Percentiles rank a stretch among this genome's conserved stretches.
These are phyloP conservation scores for Drosophila kanekoi DNA, from an alignment of 2,888 invertebrate genomes.

Conservation along the genomic window DNA sequence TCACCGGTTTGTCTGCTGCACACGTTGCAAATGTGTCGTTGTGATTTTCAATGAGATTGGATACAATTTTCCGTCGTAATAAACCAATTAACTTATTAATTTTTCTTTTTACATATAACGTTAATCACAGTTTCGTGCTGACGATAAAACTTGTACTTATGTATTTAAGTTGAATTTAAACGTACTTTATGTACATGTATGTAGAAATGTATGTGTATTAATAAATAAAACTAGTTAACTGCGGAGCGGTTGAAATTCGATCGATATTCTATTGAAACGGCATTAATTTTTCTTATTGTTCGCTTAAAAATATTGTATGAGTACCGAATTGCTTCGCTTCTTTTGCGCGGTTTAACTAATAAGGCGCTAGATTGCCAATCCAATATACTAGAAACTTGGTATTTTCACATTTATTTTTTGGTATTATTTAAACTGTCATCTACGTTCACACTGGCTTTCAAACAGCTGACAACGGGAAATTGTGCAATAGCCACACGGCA, in stretches of 20 bases:
- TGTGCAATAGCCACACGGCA: slow-evolving; percentile 52
- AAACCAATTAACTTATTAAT: slow-evolving; percentile 77
- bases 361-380: slow-evolving; percentile 1
- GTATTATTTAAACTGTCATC: neutral
- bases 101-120: slow-evolving; percentile 34
- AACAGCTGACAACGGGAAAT: slow-evolving; percentile 46
- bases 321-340: neutral
- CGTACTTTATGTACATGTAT: slow-evolving; percentile 20
- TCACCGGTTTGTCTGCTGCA: slow-evolving; percentile 45
- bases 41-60: slow-evolving; percentile 78
- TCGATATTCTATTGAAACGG: slow-evolving; percentile 6
- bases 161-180: slow-evolving; percentile 45
- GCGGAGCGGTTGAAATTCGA: slow-evolving; percentile 32
- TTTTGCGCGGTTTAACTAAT: neutral
- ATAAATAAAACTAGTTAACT: slow-evolving; percentile 46
- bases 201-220: slow-evolving; percentile 30
- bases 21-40: slow-evolving; percentile 51
- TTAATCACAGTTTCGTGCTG: slow-evolving; percentile 61
- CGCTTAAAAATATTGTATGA: neutral
- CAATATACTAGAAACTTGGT: neutral
- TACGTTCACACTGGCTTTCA: slow-evolving; percentile 18
- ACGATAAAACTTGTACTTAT: slow-evolving; percentile 52
- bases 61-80: slow-evolving; percentile 62
- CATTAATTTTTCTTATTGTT: neutral
- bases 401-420: neutral